Base-by-base conservation (phyloP, 2,113 vertebrate species). In the Aegithalos caudatus region DNA sequence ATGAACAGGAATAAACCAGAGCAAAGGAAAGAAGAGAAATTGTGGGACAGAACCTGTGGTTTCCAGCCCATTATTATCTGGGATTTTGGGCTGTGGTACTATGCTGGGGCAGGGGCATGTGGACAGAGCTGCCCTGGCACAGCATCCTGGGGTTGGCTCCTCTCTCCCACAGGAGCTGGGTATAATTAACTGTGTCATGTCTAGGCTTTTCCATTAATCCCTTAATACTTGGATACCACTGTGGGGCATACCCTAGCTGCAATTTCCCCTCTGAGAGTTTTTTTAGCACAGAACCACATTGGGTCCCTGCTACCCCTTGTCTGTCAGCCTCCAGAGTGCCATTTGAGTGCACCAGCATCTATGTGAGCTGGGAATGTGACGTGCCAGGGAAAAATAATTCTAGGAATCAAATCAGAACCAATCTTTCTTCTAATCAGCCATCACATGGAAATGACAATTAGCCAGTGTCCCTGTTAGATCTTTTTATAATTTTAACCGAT, bases 1-100 rank as follows among this genome's bases (percentile, higher is more conserved):
- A 42, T 0, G 0, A 69, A 14, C 2, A 0, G 0, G 0, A 60
- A 64, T 22, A 47, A 69, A 88, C 3, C 1, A 6, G 29, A 81
- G 28, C 11, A 54, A 74, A 79, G 48, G 58, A 62, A 77, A 66
- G 48, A 73, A 31, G 51, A 71, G 6, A 29, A 19, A 20, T 72
- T 29, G 24, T 60, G 58, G 29, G 40, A 58, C 40, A 60, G 60
- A 88, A 54, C 58, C 29, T 20, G 12, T 28, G 40, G 12, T 35
- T 90, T 92, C 80, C 48, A 76, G 48, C n/a, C 37, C 38, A 25
- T 60, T 74, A 62, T 60, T 15, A 29, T 37, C 37, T 57, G 66
- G 57, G 57, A 47, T 74, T 82, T 74, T 67, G 44, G 44, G 33
- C 81, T 81, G 15, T 4, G 2, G 37, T 64, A 33, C 35, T n/a